Percentiles rank a stretch among this genome's conserved stretches.
Conservation (phyloP, 1,140 invertebrate species). For the Melitaea cinxia region DNA sequence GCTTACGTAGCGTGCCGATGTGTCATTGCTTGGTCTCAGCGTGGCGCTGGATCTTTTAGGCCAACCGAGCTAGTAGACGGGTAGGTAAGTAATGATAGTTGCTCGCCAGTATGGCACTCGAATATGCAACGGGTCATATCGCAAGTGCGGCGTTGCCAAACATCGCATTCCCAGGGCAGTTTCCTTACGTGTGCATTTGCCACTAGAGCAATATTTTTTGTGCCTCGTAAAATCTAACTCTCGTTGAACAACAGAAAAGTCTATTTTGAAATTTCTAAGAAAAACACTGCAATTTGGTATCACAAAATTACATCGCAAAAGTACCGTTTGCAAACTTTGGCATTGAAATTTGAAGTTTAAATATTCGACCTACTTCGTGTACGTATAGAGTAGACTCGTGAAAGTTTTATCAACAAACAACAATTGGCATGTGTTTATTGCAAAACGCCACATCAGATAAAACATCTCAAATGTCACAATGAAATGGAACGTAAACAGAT, state of each 20-base stretch:
- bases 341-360: not conserved
- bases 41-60: conserved; percentile 42
- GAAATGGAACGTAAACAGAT: conserved; percentile 54
- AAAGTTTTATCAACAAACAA: not conserved
- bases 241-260: not conserved
- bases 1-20: conserved; percentile 69
- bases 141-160: conserved; percentile 65
- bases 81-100: conserved; percentile 46
- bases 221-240: not conserved
- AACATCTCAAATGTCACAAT: conserved; percentile 44
- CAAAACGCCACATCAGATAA: conserved; percentile 31
- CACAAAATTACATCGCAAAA: not conserved
- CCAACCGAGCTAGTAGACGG: conserved; percentile 53
- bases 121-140: conserved; percentile 50
- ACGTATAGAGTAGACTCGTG: not conserved
- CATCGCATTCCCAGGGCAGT: conserved; percentile 44
- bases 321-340: not conserved
- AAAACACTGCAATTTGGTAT: not conserved
- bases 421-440: conserved; percentile 3
- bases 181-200: conserved; percentile 44
- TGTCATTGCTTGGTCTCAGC: conserved; percentile 60
- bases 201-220: conserved; percentile 20
- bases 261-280: not conserved
- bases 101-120: conserved; percentile 46
- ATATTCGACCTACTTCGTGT: not conserved